These are phyloP conservation scores for Thyatira batis DNA, from an alignment of 2,888 invertebrate species.

Conservation along the genomic window DNA sequence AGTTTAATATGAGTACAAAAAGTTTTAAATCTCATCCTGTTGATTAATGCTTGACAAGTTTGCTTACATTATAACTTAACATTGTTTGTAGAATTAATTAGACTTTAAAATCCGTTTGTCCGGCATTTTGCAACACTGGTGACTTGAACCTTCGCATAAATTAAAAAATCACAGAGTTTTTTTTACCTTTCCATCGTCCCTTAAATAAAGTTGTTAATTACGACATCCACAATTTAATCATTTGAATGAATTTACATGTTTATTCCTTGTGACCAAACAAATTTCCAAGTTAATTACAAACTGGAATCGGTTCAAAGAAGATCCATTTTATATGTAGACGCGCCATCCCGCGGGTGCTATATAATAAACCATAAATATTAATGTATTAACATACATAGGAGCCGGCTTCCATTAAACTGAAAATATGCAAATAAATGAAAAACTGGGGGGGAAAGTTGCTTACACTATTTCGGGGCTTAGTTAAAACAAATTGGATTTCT, in stretches of 20 bases:
- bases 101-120: too few relatives aligned
- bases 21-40: too few relatives aligned
- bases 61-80: too few relatives aligned
- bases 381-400: slow-evolving; percentile 45
- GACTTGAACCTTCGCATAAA: background rate
- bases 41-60: too few relatives aligned
- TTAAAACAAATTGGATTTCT: slow-evolving; percentile 56
- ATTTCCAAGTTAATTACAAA: slow-evolving; percentile 39
- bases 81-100: too few relatives aligned
- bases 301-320: slow-evolving; percentile 38
- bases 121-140: background rate
- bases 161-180: background rate
- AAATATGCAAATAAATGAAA: slow-evolving; percentile 61
- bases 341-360: slow-evolving; percentile 43
- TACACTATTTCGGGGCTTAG: slow-evolving; percentile 39
- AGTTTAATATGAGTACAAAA: too few relatives aligned
- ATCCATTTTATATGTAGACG: slow-evolving; percentile 19
- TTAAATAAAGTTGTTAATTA: background rate
- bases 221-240: slow-evolving; percentile 1
- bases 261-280: slow-evolving; percentile 18
- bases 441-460: slow-evolving; percentile 43
- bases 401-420: slow-evolving; percentile 48
- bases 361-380: slow-evolving; percentile 72
- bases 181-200: background rate
- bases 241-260: background rate